Evolutionary conservation across 2,113 vertebrate species (phyloP).

Genomic region (Pavo muticus): DNA sequence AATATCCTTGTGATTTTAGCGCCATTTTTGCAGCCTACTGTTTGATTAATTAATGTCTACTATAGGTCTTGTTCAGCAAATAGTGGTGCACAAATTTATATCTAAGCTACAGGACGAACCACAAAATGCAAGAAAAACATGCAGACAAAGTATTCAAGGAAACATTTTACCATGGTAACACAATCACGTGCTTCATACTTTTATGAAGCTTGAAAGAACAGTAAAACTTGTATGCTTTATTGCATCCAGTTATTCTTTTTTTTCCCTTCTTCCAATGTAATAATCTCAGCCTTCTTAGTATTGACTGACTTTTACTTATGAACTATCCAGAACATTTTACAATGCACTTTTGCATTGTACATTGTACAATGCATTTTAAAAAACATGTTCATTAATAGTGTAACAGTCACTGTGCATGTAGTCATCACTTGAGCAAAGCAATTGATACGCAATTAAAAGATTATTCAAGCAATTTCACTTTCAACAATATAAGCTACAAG

Average conservation of each 20-base stretch:
- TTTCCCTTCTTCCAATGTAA: neutral
- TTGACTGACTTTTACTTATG: neutral
- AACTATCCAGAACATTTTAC: neutral
- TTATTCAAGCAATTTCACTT: slow-evolving; percentile 16
- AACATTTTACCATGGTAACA: neutral
- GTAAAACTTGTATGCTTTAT: neutral
- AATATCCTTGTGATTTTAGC: neutral
- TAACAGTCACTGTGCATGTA: neutral
- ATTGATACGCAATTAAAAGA: neutral
- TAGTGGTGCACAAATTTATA: neutral
- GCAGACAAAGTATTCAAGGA: neutral
- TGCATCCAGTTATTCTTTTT: neutral
- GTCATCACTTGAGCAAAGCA: neutral
- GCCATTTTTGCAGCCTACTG: neutral
- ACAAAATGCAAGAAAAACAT: neutral
- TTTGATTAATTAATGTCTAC: neutral
- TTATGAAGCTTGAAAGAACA: neutral
- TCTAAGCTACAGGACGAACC: neutral
- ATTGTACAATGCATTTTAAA: neutral
- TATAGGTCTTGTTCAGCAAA: neutral
- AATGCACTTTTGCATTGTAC: neutral
- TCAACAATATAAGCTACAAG: neutral
- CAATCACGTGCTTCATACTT: rapidly evolving
- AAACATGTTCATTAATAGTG: neutral
- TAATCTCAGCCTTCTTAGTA: neutral